Conservation (phyloP, 2,113 vertebrate genomes). For the Crypturellus undulatus region DNA sequence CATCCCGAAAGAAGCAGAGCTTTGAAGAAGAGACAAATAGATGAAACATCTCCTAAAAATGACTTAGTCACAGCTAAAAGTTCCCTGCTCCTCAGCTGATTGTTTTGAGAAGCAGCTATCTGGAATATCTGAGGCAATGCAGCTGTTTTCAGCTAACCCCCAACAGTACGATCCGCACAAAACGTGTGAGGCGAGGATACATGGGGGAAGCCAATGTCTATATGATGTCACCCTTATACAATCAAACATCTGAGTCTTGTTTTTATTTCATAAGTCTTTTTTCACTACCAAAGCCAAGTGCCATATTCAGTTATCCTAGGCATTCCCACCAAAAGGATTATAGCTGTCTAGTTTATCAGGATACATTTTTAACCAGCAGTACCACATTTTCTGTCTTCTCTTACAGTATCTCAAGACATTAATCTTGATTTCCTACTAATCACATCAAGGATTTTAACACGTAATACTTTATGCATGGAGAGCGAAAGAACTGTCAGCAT, state of each 20-base stretch:
- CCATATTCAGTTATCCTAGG: not conserved
- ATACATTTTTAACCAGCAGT: not conserved
- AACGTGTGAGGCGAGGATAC: not conserved
- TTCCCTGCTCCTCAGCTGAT: not conserved
- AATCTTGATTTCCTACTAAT: conserved; percentile 38
- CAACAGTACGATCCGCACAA: not conserved
- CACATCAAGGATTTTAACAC: conserved; percentile 11
- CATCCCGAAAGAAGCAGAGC: not conserved
- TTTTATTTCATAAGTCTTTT: conserved; percentile 24
- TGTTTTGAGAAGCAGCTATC: conserved; percentile 49
- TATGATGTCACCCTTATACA: conserved; percentile 34
- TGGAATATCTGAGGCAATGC: conserved; percentile 41
- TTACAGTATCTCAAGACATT: not conserved
- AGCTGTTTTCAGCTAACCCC: conserved; percentile 14
- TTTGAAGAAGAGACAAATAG: conserved; percentile 19
- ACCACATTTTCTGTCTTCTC: not conserved
- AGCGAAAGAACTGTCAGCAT: conserved; percentile 26
- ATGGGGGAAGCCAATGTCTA: not conserved
- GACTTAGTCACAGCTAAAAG: conserved; percentile 10
- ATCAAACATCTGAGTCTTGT: conserved; percentile 37
- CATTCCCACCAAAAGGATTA: conserved; percentile 19
- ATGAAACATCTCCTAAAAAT: conserved; percentile 47
- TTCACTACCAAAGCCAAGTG: conserved; percentile 33
- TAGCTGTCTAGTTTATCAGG: conserved; percentile 19
- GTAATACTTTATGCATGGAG: not conserved